Percentiles rank a stretch among this genome's conserved stretches.
Evolutionary conservation across 2,797 vertebrate genomes (phyloP).

Genomic region (Leptoclinus maculatus): DNA sequence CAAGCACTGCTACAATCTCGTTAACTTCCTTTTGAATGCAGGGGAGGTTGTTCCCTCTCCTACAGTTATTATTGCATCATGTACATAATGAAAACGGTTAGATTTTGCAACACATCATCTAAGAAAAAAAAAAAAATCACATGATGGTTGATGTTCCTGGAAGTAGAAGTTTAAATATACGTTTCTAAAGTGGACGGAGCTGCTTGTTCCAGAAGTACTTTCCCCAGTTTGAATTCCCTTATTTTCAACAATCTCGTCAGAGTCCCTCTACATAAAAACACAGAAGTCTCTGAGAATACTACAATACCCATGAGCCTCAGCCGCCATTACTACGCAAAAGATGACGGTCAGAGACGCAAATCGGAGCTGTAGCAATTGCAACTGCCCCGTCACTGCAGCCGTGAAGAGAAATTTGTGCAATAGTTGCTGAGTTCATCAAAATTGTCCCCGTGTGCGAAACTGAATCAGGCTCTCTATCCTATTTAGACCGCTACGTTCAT

Average conservation of each 20-base stretch:
- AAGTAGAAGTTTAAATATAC: not conserved
- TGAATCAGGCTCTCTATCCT: not conserved
- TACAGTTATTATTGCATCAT: not conserved
- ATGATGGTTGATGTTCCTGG: not conserved
- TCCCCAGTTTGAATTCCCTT: not conserved
- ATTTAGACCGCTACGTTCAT: slow-evolving; percentile 6
- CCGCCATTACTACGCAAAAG: not conserved
- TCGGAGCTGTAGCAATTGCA: not conserved
- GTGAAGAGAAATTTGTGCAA: not conserved
- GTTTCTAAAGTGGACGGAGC: not conserved
- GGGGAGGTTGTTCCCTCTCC: not conserved
- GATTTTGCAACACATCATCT: not conserved
- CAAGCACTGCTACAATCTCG: not conserved
- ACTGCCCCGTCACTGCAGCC: not conserved
- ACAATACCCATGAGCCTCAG: not conserved
- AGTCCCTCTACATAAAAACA: not conserved
- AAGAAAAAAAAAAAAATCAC: not conserved
- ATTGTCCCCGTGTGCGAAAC: not conserved
- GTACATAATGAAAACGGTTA: not conserved
- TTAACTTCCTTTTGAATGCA: not conserved
- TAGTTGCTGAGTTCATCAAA: not conserved
- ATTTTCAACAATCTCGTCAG: not conserved
- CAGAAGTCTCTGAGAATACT: not conserved
- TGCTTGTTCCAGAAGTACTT: not conserved
- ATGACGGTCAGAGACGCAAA: not conserved